Base-by-base conservation (phyloP, 2,113 vertebrate genomes). In the Gambusia affinis region DNA sequence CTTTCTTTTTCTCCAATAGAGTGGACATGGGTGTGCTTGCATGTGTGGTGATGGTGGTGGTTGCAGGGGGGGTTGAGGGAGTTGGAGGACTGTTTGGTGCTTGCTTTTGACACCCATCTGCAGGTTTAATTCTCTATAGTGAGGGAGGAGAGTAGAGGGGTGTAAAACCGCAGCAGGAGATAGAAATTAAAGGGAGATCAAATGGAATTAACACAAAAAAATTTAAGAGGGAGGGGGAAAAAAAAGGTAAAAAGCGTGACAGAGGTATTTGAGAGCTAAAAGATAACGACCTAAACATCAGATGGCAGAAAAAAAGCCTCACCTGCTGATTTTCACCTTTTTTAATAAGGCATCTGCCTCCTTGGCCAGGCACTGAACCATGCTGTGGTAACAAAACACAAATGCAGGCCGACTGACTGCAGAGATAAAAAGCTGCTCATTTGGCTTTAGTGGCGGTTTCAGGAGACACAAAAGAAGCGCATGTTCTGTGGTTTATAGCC, bases 61-160 rank as follows among this genome's bases (percentile, higher is more conserved):
- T 14, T 19, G 11, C 24, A 15, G 24, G 8, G 12, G 37, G 64
- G 51, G 44, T 47, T 17, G 15, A 17, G 39, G 30, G 44, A 2
- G 47, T 75, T 70, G 61, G 84, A 79, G 74, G 54, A 64, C 72
- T 14, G 47, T 57, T 63, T 73, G 70, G 33, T 85, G 76, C 60
- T 62, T 88, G 84, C 87, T 81, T 86, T 90, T 86, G 91, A 87
- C 75, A 70, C 68, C 82, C 3, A 70, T 71, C 33, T 85, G 80
- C 73, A 78, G 71, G 70, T 78, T 87, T 81, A 66, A 80, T 75
- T 85, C 70, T 85, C 71, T 75, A 73, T 78, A 78, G 83, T 79
- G 71, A 87, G 70, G 64, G 47, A 66, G 81, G 82, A 73, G 57
- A 39, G 28, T 2, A 31, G 19, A 57, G 67, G 14, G 31, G 31